Evolutionary conservation across 2,888 invertebrate species (phyloP).

Genomic region (Bembecia ichneumoniformis): DNA sequence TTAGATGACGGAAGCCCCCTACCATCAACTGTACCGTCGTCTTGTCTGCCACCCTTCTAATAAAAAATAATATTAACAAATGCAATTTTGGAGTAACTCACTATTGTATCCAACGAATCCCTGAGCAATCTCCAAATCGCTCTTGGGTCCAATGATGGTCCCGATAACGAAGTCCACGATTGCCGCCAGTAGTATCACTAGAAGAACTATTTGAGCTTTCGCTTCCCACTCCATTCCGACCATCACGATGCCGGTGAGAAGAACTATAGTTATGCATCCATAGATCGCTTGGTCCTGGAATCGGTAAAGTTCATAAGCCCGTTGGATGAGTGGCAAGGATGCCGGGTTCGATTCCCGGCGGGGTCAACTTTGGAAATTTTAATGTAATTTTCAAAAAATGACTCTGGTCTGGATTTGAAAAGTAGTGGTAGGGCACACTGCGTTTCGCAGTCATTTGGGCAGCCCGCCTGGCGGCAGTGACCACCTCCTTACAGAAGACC

Average conservation of each 20-base stretch:
- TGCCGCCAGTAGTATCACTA: conserved; percentile 86
- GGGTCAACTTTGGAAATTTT: no score
- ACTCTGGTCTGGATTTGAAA: no score
- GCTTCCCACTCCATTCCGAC: conserved; percentile 99
- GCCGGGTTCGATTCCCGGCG: no score
- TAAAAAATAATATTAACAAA: conserved; percentile 54
- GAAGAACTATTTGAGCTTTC: conserved; percentile 90
- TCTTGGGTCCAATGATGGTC: conserved; percentile 85
- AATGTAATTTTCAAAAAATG: no score
- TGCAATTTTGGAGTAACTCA: conserved; percentile 51
- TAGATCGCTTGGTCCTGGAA: conserved; percentile 83
- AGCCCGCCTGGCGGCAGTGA: no score
- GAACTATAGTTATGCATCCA: conserved; percentile 85
- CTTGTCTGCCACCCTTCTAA: conserved; percentile 94
- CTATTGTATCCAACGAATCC: conserved; percentile 93
- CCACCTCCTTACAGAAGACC: no score
- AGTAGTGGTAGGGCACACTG: no score
- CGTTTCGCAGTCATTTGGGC: no score
- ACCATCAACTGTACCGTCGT: conserved; percentile 84
- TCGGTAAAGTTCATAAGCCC: background rate
- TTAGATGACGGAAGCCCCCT: conserved; percentile 80
- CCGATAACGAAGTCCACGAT: conserved; percentile 92
- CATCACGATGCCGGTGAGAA: conserved; percentile 89
- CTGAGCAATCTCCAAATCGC: conserved; percentile 76
- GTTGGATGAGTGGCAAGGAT: no score